Evolutionary conservation across 2,888 invertebrate species (phyloP).

Genomic region (Euclidia mi): DNA sequence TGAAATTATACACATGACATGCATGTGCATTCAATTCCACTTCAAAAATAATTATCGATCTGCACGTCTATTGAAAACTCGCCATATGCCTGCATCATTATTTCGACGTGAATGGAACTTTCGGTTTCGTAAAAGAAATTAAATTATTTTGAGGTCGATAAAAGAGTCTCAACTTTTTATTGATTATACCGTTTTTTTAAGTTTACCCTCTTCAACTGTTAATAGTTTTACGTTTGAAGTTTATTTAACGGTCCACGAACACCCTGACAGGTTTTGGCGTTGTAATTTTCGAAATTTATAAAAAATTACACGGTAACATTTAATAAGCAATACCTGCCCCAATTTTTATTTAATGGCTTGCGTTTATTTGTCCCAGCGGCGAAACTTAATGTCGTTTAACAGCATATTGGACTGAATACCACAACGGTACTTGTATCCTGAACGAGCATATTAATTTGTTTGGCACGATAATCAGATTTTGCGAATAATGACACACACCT

Average conservation of each 20-base stretch:
- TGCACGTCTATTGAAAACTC: constrained; percentile 67
- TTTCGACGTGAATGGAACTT: constrained; percentile 68
- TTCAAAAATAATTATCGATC: constrained; percentile 64
- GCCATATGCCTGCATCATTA: constrained; percentile 80
- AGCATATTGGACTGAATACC: constrained; percentile 1
- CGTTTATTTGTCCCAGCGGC: constrained; percentile 5
- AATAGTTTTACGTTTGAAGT: constrained; percentile 64
- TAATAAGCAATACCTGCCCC: constrained; percentile 41
- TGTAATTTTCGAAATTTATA: constrained; percentile 8
- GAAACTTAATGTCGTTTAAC: constrained; percentile 9
- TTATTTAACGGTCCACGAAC: constrained; percentile 64
- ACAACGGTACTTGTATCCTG: background rate
- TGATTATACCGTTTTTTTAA: constrained; percentile 48
- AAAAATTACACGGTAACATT: constrained; percentile 47
- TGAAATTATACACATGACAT: constrained; percentile 48
- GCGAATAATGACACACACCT: too few species aligned
- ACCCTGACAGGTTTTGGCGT: constrained; percentile 28
- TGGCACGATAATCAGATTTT: too few species aligned
- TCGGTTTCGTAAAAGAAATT: constrained; percentile 75
- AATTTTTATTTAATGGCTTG: constrained; percentile 18
- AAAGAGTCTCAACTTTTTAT: constrained; percentile 60
- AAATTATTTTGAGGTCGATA: constrained; percentile 72
- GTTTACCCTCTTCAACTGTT: constrained; percentile 40
- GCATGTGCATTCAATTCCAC: constrained; percentile 48
- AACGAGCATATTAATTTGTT: background rate